These are phyloP conservation scores for Orthonyx spaldingii DNA, from an alignment of 2,113 vertebrate genomes.

Conservation along the genomic window DNA sequence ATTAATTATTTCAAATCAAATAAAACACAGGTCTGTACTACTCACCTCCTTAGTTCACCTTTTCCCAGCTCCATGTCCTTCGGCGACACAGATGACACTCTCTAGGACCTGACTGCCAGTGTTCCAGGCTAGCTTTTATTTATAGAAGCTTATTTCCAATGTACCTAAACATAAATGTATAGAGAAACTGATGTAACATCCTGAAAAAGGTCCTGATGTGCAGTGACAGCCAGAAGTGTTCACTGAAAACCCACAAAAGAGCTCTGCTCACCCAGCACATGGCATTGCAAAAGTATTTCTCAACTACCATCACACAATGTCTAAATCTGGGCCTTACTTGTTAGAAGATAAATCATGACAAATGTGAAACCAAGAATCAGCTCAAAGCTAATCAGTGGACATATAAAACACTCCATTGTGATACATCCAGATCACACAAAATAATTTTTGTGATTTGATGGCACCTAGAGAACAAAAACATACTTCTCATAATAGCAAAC, in stretches of 20 bases:
- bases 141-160: neutral
- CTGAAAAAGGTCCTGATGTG: neutral
- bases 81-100: neutral
- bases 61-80: neutral
- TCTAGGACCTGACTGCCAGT: neutral
- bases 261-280: neutral
- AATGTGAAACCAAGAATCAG: neutral
- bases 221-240: neutral
- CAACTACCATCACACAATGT: neutral
- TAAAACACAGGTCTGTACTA: neutral
- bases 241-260: neutral
- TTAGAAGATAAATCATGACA: neutral
- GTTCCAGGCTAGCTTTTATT: neutral
- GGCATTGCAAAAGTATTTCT: neutral
- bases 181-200: neutral
- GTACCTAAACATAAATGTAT: neutral
- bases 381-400: neutral
- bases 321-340: neutral
- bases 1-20: slow-evolving; percentile 13
- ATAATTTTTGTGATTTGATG: neutral
- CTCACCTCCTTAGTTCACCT: neutral
- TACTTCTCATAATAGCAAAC: neutral
- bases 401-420: rapidly evolving
- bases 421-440: neutral
- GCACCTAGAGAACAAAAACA: neutral